Conservation (phyloP, 1,140 invertebrate genomes). For the Drosophila punjabiensis region DNA sequence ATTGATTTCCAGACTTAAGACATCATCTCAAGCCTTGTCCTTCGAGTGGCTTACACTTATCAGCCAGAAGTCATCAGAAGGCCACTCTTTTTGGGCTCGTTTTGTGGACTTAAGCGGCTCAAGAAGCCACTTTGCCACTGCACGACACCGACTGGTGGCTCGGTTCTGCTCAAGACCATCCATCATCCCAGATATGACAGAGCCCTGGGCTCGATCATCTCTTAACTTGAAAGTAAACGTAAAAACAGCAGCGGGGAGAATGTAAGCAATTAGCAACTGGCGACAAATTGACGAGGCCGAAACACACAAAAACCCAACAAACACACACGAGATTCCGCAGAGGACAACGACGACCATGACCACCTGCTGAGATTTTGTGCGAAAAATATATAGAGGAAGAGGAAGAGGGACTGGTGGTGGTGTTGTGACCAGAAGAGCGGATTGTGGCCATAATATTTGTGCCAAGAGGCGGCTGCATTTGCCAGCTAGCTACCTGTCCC, state of each 20-base stretch:
- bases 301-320: slow-evolving; percentile 30
- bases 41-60: no score
- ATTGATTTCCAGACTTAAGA: no score
- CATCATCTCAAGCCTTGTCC: no score
- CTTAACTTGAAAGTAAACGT: slow-evolving; percentile 27
- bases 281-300: slow-evolving; percentile 73
- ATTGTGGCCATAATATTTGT: slow-evolving; percentile 81
- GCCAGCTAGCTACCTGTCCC: slow-evolving; percentile 39
- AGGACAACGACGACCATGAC: slow-evolving; percentile 6
- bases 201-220: slow-evolving; percentile 31
- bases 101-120: no score
- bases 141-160: no score
- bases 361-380: slow-evolving; percentile 77
- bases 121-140: no score
- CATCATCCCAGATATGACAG: slow-evolving; percentile 52
- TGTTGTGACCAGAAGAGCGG: slow-evolving; percentile 55
- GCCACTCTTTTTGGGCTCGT: no score
- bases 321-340: slow-evolving; percentile 24
- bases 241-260: slow-evolving; percentile 27
- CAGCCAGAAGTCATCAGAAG: no score
- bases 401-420: slow-evolving; percentile 9
- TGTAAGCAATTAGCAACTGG: slow-evolving; percentile 76
- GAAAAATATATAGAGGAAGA: slow-evolving; percentile 41
- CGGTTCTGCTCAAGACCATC: slow-evolving; percentile 14
- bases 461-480: slow-evolving; percentile 28